Evolutionary conservation across 2,888 invertebrate species (phyloP).

Genomic region (Sesia bembeciformis): DNA sequence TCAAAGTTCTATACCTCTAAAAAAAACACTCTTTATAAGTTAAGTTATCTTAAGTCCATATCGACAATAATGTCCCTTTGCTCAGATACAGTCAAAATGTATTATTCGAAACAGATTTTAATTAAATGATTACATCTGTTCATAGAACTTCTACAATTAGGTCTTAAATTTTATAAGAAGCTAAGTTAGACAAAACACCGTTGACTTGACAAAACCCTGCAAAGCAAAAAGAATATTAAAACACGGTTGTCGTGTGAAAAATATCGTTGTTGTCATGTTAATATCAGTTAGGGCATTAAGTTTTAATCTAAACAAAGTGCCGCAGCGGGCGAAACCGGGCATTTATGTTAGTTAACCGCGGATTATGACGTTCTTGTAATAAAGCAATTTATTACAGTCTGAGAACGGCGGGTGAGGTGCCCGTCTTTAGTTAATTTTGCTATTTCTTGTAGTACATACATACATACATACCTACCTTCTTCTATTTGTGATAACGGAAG

Average conservation of each 20-base stretch:
- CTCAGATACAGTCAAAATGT: too few species aligned
- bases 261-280: conserved; percentile 24
- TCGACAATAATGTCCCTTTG: too few species aligned
- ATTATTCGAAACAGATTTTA: too few species aligned
- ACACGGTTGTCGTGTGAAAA: conserved; percentile 4
- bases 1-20: too few species aligned
- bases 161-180: too few species aligned
- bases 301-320: conserved; percentile 70
- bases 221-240: neutral
- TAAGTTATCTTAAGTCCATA: too few species aligned
- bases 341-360: conserved; percentile 67
- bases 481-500: too few species aligned
- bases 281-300: conserved; percentile 40
- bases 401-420: conserved; percentile 12
- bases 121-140: too few species aligned
- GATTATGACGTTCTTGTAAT: conserved; percentile 53
- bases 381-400: conserved; percentile 49
- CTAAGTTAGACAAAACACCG: neutral
- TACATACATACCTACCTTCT: neutral
- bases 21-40: too few species aligned
- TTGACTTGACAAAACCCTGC: neutral
- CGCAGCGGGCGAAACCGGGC: conserved; percentile 35
- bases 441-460: neutral
- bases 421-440: neutral
- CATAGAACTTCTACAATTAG: too few species aligned